Evolutionary conservation across 2,888 invertebrate genomes (phyloP).

Genomic region (Syrphus vitripennis): DNA sequence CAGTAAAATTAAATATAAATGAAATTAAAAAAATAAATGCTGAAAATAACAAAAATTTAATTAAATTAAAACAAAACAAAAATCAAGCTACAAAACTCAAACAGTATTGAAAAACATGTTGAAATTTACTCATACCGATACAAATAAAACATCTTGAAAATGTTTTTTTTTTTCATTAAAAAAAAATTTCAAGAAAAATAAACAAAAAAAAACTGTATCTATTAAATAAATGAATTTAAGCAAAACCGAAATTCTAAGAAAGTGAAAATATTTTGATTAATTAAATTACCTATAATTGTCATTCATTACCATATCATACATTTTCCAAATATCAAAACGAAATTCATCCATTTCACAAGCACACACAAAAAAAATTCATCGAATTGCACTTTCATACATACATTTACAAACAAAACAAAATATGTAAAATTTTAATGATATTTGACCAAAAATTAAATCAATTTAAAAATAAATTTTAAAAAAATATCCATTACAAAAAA

Average conservation of each 20-base stretch:
- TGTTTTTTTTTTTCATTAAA: slow-evolving; percentile 23
- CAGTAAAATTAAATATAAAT: slow-evolving; percentile 33
- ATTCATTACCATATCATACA: slow-evolving; percentile 55
- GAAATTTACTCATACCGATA: slow-evolving; percentile 51
- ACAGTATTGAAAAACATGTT: slow-evolving; percentile 67
- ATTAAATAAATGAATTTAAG: slow-evolving; percentile 43
- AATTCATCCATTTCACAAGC: slow-evolving; percentile 48
- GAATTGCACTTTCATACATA: slow-evolving; percentile 47
- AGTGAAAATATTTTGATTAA: slow-evolving; percentile 50
- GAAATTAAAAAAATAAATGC: slow-evolving; percentile 56
- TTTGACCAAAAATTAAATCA: slow-evolving; percentile 52
- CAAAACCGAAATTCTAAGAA: slow-evolving; percentile 38
- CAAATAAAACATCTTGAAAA: slow-evolving; percentile 2
- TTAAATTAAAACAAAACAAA: slow-evolving; percentile 39
- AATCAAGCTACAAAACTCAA: slow-evolving; percentile 71
- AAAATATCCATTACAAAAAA: slow-evolving; percentile 5
- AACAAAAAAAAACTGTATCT: slow-evolving; percentile 2
- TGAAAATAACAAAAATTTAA: slow-evolving; percentile 56
- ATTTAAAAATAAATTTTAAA: not conserved
- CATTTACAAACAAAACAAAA: slow-evolving; percentile 23
- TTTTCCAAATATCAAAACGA: slow-evolving; percentile 34
- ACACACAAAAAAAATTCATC: slow-evolving; percentile 49
- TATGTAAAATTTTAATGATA: slow-evolving; percentile 29
- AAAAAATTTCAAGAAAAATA: slow-evolving; percentile 17
- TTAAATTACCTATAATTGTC: slow-evolving; percentile 18